Base-by-base conservation (phyloP, 2,797 vertebrate genomes). In the Chanos chanos region DNA sequence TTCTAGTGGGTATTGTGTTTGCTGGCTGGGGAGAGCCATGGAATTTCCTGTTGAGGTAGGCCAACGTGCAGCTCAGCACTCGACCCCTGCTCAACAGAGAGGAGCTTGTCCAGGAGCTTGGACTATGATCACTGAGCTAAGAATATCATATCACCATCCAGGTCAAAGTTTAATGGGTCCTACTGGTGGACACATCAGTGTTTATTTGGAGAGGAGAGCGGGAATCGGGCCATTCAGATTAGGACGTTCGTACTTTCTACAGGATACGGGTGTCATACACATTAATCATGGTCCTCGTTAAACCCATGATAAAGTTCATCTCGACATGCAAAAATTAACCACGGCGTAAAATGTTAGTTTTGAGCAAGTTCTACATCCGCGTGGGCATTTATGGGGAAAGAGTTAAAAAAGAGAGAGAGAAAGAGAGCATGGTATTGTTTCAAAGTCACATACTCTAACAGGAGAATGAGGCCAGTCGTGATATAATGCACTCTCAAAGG, bases 401-500 rank as follows among this genome's bases (percentile, higher is more conserved):
- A 66, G 13, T 39, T 54, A 39, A 33, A 66, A 43, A 59, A 21
- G 52, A 62, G 58, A 65, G 30, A 45, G 22, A 51, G 43, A 50
- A 41, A 61, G 65, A 59, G 45, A 48, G 47, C 40, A 30, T 31
- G 24, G 50, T 53, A 43, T 31, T 30, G 40, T 24, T 25, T 15
- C 15, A 83, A 85, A 87, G 85, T 83, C 82, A 83, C 75, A 81
- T 77, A 81, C 77, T 72, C 84, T 85, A 85, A 78, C 70, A 66
- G 81, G 85, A 85, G 79, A 86, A 84, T 80, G 50, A 80, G 80
- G 71, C 80, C 76, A 76, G 79, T 80, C 84, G 79, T 81, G 81
- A 86, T 85, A 83, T 86, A 87, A 88, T 88, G 83, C 85, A 78
- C 77, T 86, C 84, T 81, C 81, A 70, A 75, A 57, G 79, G 87